Evolutionary conservation across 2,888 invertebrate species (phyloP), one percentile per base, ranked within the genome.

Genomic region (Tenthredo notha): DNA sequence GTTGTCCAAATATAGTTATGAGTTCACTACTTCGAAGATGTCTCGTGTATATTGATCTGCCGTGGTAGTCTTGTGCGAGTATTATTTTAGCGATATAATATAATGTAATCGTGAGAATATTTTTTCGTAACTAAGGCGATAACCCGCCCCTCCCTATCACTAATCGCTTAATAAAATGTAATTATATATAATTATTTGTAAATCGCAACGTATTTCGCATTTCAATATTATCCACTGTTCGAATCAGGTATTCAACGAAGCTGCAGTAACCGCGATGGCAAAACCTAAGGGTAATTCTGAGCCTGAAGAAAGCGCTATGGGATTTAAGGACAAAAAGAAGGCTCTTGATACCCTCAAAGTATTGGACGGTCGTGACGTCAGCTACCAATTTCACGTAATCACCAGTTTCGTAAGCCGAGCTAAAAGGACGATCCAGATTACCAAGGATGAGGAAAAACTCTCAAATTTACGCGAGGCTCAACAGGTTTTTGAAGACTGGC

Each of bases 281-380:
- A 92, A 92, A 86, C 90, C 90, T 2, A 90, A 90, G 85, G 43
- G 18, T 15, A 80, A 80, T 40, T 88, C 92, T 0, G 85, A 90
- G 7, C 90, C 91, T 74, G 86, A 95, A 90, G 96, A 96, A 86
- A 94, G 95, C 0, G 95, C 96, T 88, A 96, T 96, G 93, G 96
- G 96, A 0, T 96, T 96, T 94, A 96, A 96, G 92, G 96, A 96
- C 92, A 95, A 95, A 91, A 95, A 95, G 87, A 96, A 96, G 92
- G 96, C 96, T 0, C 93, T 95, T 89, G 96, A 96, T 89, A 96
- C 96, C 0, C 92, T 96, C n/a, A 94, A 94, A 50, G 92, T 95
- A 77, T 90, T 96, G 86, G 95, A 96, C 88, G 94, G 94, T 25
- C 96, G 96, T 88, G 96, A 96, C 74, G 92, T 95, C 87, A 95